Conservation (phyloP, 2,888 invertebrate species). For the Candidula unifasciata region DNA sequence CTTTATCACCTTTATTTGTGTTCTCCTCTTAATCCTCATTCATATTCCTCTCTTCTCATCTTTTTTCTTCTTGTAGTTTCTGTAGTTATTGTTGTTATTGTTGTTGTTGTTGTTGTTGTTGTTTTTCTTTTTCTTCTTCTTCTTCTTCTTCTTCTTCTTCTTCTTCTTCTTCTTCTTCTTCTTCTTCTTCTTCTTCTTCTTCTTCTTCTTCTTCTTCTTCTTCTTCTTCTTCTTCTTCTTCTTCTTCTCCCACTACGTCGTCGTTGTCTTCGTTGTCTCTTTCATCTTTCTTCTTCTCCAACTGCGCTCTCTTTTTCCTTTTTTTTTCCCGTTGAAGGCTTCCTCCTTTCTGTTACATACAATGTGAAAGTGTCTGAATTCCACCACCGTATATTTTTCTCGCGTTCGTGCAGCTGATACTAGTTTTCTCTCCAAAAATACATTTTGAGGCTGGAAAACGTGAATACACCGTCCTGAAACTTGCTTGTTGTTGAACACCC, state of each 20-base stretch:
- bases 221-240: constrained; percentile 8
- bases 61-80: not conserved
- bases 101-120: not conserved
- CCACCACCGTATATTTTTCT: too few species aligned
- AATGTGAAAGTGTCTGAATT: too few species aligned
- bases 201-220: constrained; percentile 8
- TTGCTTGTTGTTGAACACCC: too few species aligned
- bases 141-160: not conserved
- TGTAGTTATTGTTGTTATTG: not conserved
- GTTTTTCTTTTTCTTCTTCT: not conserved
- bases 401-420: too few species aligned
- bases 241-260: not conserved
- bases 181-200: too few species aligned
- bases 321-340: too few species aligned
- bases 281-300: not conserved
- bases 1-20: too few species aligned
- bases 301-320: not conserved
- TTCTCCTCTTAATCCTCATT: not conserved
- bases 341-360: too few species aligned
- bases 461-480: too few species aligned
- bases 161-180: not conserved
- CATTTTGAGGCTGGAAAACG: too few species aligned
- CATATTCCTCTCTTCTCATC: not conserved
- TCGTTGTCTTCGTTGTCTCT: not conserved
- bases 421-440: too few species aligned